Evolutionary conservation across 2,797 vertebrate genomes (phyloP).

Genomic region (Chelmon rostratus): DNA sequence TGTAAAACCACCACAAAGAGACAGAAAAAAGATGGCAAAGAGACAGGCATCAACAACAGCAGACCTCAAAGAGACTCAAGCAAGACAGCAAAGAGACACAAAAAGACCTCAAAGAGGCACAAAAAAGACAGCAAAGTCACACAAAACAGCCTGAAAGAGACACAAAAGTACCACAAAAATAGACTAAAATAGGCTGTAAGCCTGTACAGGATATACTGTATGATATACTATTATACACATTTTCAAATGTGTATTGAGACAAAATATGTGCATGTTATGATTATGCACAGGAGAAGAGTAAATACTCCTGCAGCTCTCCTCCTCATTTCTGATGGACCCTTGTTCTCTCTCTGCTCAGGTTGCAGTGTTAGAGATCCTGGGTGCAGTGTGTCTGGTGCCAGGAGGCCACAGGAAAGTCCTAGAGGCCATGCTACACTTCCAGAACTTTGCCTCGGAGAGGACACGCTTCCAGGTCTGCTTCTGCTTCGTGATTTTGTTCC

Average conservation of each 20-base stretch:
- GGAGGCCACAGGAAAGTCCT: constrained; percentile 97
- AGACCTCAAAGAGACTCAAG: too few relatives aligned
- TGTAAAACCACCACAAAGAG: too few relatives aligned
- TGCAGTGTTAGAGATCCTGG: constrained; percentile 96
- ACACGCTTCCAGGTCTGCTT: constrained; percentile 94
- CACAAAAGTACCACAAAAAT: neutral
- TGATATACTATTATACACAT: too few relatives aligned
- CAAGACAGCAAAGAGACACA: too few relatives aligned
- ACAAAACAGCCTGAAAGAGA: neutral
- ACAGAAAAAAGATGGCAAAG: too few relatives aligned
- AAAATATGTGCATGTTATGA: too few relatives aligned
- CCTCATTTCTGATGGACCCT: neutral
- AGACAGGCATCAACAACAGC: too few relatives aligned
- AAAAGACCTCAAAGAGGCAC: too few relatives aligned
- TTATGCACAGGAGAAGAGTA: too few relatives aligned
- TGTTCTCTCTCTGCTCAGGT: constrained; percentile 41
- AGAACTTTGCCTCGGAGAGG: constrained; percentile 93
- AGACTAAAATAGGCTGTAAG: too few relatives aligned
- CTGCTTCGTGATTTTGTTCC: neutral
- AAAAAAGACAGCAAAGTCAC: neutral
- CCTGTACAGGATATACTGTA: too few relatives aligned
- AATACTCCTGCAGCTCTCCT: neutral
- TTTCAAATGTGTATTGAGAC: too few relatives aligned
- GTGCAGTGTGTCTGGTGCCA: constrained; percentile 96
- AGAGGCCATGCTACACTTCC: constrained; percentile 96